Conservation (phyloP, 2,797 vertebrate genomes). For the Xiphophorus birchmanni region DNA sequence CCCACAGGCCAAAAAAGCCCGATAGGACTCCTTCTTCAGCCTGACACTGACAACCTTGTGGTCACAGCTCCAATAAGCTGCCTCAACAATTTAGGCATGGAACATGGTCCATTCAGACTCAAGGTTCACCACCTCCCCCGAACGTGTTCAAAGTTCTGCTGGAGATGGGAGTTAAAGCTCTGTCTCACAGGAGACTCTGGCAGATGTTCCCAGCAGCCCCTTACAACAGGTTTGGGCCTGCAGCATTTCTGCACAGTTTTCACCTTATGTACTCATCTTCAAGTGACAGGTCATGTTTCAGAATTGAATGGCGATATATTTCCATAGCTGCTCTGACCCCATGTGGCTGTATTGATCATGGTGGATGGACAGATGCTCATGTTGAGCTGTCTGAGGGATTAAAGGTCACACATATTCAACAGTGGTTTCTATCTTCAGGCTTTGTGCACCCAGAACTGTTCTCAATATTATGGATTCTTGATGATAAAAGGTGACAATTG, state of each 20-base stretch:
- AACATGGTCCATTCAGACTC: too few species aligned
- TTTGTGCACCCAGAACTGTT: background rate
- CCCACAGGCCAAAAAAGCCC: too few species aligned
- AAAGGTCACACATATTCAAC: background rate
- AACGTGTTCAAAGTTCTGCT: too few species aligned
- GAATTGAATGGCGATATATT: background rate
- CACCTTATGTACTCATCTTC: background rate
- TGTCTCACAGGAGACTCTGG: too few species aligned
- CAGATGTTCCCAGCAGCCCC: too few species aligned
- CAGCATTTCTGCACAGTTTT: background rate
- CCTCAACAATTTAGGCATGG: too few species aligned
- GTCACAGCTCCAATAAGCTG: too few species aligned
- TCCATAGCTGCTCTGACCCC: background rate
- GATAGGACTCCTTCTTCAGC: too few species aligned
- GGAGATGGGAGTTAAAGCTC: too few species aligned
- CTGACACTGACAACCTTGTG: too few species aligned
- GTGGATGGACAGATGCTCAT: background rate
- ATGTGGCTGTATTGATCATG: background rate
- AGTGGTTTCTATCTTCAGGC: background rate
- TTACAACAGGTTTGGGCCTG: too few species aligned
- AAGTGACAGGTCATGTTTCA: background rate
- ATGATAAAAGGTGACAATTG: background rate
- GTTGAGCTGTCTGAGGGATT: background rate
- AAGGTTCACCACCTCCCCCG: too few species aligned
- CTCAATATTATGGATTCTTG: background rate